Evolutionary conservation across 2,113 vertebrate species (phyloP).

Genomic region (Rhinopithecus roxellana): DNA sequence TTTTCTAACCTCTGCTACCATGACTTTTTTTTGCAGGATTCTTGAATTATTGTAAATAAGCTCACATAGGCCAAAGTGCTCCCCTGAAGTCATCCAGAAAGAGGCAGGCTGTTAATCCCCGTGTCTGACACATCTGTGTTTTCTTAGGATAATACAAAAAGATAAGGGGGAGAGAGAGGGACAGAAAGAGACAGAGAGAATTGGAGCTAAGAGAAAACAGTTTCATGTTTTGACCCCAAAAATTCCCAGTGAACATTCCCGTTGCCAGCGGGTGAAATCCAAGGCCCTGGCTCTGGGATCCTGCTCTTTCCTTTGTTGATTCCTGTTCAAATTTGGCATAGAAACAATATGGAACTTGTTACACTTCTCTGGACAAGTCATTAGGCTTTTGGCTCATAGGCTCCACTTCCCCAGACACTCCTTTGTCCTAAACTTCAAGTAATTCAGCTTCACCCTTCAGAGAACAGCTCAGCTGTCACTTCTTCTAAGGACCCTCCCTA

Average conservation of each 20-base stretch:
- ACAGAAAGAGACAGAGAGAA: neutral
- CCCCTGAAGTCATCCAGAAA: neutral
- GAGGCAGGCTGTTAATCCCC: neutral
- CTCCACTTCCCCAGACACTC: rapidly evolving
- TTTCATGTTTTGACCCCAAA: neutral
- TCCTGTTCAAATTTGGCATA: neutral
- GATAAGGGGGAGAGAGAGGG: neutral
- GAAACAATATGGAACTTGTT: neutral
- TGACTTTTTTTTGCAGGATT: neutral
- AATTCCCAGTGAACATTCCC: neutral
- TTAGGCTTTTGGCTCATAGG: neutral
- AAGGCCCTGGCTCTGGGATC: neutral
- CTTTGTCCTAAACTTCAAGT: neutral
- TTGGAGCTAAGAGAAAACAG: neutral
- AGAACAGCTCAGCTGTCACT: neutral
- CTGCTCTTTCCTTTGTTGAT: neutral
- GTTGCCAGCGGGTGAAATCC: neutral
- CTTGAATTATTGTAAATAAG: neutral
- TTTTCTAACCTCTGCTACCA: neutral
- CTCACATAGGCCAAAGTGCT: neutral
- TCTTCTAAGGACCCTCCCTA: neutral
- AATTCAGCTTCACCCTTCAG: neutral
- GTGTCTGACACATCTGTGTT: neutral
- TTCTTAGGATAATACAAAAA: neutral
- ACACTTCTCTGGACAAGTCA: neutral